A percentile compares a stretch with the other conserved stretches of the same genome.
These are phyloP conservation scores for Maconellicoccus hirsutus DNA, from an alignment of 1,140 invertebrate genomes.

Conservation along the genomic window DNA sequence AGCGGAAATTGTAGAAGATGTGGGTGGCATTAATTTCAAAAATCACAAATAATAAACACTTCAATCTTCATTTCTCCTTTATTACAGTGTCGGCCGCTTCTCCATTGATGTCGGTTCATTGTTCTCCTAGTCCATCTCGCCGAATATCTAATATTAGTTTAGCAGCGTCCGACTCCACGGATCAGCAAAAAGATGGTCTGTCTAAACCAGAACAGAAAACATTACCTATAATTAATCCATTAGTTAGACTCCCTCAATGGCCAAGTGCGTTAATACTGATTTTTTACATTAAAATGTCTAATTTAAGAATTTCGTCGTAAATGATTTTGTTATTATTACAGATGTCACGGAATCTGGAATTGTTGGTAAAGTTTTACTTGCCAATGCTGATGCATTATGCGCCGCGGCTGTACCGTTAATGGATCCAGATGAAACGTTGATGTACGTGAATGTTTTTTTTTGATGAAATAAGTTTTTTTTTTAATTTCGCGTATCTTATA, in stretches of 20 bases:
- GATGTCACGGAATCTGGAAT: conserved; percentile 56
- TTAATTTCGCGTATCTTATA: conserved; percentile 34
- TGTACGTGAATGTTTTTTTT: conserved; percentile 40
- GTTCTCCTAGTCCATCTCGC: conserved; percentile 30
- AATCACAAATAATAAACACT: neutral
- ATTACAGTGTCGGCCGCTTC: conserved; percentile 33
- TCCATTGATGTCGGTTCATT: conserved; percentile 32
- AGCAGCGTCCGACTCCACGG: conserved; percentile 23
- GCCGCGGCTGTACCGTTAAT: conserved; percentile 86
- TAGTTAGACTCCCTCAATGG: conserved; percentile 74
- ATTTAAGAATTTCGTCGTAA: too few relatives aligned
- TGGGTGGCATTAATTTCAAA: neutral
- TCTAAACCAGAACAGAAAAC: conserved; percentile 44
- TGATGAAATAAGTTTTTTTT: neutral
- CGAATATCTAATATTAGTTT: conserved; percentile 29
- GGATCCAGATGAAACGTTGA: conserved; percentile 77
- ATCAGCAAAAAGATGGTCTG: conserved; percentile 25
- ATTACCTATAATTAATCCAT: conserved; percentile 79
- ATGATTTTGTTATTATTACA: conserved; percentile 32
- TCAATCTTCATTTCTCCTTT: neutral
- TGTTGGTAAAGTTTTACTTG: conserved; percentile 80
- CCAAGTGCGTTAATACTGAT: conserved; percentile 51
- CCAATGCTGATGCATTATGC: conserved; percentile 92
- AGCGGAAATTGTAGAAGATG: conserved; percentile 32
- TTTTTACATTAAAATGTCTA: neutral